A percentile compares a stretch with the other conserved stretches of the same genome.
Conservation (phyloP, 2,888 invertebrate genomes). For the Girardia tigrina region DNA sequence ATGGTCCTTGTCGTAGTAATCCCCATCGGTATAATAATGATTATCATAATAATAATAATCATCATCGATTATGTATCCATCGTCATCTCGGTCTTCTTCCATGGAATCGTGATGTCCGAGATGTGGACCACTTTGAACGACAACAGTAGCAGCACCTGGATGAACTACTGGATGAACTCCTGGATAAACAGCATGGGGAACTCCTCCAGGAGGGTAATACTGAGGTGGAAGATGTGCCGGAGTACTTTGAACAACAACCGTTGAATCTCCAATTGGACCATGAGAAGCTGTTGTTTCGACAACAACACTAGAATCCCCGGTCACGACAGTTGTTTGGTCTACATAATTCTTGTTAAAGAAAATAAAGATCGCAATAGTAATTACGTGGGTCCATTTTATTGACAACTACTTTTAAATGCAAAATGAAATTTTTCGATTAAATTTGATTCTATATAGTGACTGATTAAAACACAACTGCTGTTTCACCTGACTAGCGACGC, state of each 20-base stretch:
- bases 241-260: not conserved
- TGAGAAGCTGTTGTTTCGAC: not conserved
- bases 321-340: not conserved
- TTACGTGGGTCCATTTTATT: too few species aligned
- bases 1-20: constrained; percentile 7
- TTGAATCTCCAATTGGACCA: not conserved
- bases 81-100: not conserved
- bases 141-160: not conserved
- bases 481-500: too few species aligned
- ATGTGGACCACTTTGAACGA: not conserved
- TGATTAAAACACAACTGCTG: too few species aligned
- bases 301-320: not conserved
- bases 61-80: constrained; percentile 5
- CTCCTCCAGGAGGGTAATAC: not conserved
- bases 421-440: too few species aligned
- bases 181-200: not conserved
- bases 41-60: constrained; percentile 15
- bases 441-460: too few species aligned
- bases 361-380: too few species aligned
- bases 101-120: not conserved
- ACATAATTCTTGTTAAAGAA: too few species aligned
- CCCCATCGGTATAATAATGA: not conserved
- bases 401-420: too few species aligned
- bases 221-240: not conserved
- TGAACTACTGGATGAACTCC: not conserved